A percentile compares a stretch with the other conserved stretches of the same genome.
phyloP scores from a whole-genome alignment of 92 coral and sea anemone genomes.

The Pocillopora meandrina region DNA sequence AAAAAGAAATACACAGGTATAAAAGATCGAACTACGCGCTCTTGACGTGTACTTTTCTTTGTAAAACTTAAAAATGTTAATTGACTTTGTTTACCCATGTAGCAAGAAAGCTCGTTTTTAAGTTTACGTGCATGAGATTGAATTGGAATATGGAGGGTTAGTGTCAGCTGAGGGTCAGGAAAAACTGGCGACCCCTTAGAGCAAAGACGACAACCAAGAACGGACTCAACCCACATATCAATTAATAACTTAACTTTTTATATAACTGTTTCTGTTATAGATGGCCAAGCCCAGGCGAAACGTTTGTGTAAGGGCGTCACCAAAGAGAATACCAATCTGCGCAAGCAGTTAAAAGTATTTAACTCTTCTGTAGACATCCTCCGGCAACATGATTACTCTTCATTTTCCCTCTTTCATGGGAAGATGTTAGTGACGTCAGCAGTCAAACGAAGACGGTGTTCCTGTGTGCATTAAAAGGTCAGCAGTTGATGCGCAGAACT shows the following conservation, averaged over 20 bases:
- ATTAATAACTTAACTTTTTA: too few species aligned
- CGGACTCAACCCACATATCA: too few species aligned
- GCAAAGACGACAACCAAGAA: too few species aligned
- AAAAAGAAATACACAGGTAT: constrained; percentile 69
- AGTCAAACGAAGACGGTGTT: constrained; percentile 24
- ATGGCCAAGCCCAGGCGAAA: constrained; percentile 68
- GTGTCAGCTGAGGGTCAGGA: too few species aligned
- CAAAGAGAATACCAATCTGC: constrained; percentile 53
- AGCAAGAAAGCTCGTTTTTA: too few species aligned
- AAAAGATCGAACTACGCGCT: background rate
- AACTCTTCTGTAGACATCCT: constrained; percentile 64
- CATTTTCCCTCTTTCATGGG: constrained; percentile 59
- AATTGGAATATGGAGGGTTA: too few species aligned
- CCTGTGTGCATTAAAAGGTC: constrained; percentile 51
- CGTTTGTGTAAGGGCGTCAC: constrained; percentile 44
- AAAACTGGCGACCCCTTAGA: too few species aligned
- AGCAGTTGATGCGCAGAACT: constrained; percentile 53
- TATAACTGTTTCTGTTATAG: constrained; percentile 30
- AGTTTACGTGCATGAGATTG: too few species aligned
- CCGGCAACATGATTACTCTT: constrained; percentile 31
- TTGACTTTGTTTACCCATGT: too few species aligned
- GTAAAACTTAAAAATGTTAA: too few species aligned
- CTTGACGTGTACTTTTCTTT: background rate
- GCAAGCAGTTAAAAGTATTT: constrained; percentile 45
- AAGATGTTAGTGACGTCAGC: constrained; percentile 55